Evolutionary conservation across 2,113 vertebrate genomes (phyloP).

Genomic region (cat (Felis catus)): DNA sequence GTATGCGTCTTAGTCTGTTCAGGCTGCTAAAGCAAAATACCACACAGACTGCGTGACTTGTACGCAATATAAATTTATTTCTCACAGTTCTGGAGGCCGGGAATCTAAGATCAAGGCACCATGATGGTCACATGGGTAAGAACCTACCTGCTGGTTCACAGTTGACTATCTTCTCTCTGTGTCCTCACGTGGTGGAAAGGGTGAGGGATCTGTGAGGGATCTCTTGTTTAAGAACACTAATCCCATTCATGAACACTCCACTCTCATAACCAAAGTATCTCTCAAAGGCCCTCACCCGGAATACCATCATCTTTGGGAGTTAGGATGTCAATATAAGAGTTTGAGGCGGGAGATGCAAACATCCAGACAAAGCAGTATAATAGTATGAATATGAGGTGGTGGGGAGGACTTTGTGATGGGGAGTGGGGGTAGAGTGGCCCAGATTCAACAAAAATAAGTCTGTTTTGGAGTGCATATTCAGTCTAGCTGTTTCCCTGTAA

Average conservation of each 20-base stretch:
- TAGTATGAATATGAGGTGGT: neutral
- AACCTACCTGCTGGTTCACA: neutral
- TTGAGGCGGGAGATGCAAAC: neutral
- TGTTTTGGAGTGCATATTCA: slow-evolving; percentile 51
- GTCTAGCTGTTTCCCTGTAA: slow-evolving; percentile 16
- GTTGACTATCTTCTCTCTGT: neutral
- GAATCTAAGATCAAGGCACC: neutral
- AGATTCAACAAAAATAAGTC: slow-evolving; percentile 13
- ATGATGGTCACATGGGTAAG: neutral
- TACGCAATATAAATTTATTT: neutral
- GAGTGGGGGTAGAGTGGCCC: neutral
- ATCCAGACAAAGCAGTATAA: neutral
- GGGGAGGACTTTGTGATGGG: rapidly evolving
- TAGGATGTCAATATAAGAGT: neutral
- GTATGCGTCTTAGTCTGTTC: neutral
- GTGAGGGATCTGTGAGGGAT: neutral
- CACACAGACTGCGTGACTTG: neutral
- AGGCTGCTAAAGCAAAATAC: neutral
- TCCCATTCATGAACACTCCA: neutral
- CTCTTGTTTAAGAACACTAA: neutral
- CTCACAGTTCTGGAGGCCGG: neutral
- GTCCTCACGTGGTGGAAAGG: neutral
- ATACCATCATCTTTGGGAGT: neutral
- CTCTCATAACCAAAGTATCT: neutral
- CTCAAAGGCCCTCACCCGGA: neutral